Evolutionary conservation across 2,888 invertebrate genomes (phyloP), one percentile per base, ranked within the genome.

Genomic region (Omphaloscelis lunosa): DNA sequence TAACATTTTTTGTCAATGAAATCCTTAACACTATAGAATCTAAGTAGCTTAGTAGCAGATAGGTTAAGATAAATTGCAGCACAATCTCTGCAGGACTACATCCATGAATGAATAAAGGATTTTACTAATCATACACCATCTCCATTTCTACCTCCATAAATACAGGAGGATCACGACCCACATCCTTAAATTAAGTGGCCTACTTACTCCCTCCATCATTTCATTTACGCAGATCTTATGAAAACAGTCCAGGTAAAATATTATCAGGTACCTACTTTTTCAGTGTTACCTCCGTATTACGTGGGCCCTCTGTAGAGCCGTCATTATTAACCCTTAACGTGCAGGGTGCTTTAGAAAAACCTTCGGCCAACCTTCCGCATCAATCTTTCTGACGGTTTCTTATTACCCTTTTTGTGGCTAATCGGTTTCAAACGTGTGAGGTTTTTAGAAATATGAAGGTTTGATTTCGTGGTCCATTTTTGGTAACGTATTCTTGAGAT

Each of bases 321-420:
- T 90, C 91, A 93, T 93, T 91, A 93, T 90, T 90, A 91, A 90
- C 90, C 91, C 90, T 91, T 88, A 90, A 90, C 87, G 90, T 80
- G 83, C 81, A 83, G 83, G 87, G 89, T 81, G 88, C 90, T 90
- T 88, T 86, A 86, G 79, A 88, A 89, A 90, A 87, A 75, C 85
- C 85, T 85, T 86, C 87, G 81, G 75, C 84, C 81, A 80, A 84
- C 86, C 88, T 88, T 88, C 70, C 63, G 78, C 87, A 92, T 92
- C 90, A 92, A 92, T 92, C 93, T 92, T 91, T 79, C 85, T 84
- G 83, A 81, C 86, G 85, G 88, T 87, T 89, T 90, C 87, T 87
- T 89, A 86, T 85, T 85, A 79, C 80, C 72, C 76, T 86, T 85
- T 82, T 88, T 76, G 77, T 81, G 72, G 79, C 82, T 87, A 88